Percentiles rank a stretch among this genome's conserved stretches.
phyloP scores from a whole-genome alignment of 2,888 invertebrate genomes.

The Automeris io region DNA sequence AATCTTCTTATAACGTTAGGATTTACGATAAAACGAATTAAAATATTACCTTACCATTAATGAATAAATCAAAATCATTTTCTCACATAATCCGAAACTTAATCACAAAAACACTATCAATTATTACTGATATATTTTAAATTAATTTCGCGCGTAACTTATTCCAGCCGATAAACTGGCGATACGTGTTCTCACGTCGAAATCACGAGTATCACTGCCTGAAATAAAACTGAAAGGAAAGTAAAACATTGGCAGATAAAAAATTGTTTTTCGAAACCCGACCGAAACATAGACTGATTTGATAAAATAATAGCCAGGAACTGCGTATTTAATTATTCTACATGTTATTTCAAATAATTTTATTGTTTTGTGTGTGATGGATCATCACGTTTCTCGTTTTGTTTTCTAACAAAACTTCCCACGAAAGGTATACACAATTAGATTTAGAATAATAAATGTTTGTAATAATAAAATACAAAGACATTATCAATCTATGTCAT shows the following conservation, averaged over 20 bases:
- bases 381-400: no score
- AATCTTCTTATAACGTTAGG: no score
- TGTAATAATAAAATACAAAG: no score
- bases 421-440: no score
- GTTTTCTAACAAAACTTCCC: no score
- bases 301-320: not conserved
- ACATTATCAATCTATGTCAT: no score
- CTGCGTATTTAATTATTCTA: slow-evolving; percentile 8
- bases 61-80: not conserved
- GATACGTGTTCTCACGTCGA: not conserved
- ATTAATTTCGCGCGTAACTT: slow-evolving; percentile 1
- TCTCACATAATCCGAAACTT: not conserved
- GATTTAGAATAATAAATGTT: no score
- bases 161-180: not conserved
- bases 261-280: slow-evolving; percentile 4
- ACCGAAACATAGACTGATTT: not conserved
- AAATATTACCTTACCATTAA: not conserved
- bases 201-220: slow-evolving; percentile 4
- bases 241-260: slow-evolving; percentile 7
- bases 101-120: slow-evolving; percentile 5
- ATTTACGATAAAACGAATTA: not conserved
- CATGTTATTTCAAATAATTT: no score
- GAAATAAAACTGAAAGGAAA: not conserved
- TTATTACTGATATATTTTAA: not conserved
- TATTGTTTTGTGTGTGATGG: no score